These are phyloP conservation scores for Cyprinodon diabolis DNA, from an alignment of 2,797 vertebrate species.

Conservation along the genomic window DNA sequence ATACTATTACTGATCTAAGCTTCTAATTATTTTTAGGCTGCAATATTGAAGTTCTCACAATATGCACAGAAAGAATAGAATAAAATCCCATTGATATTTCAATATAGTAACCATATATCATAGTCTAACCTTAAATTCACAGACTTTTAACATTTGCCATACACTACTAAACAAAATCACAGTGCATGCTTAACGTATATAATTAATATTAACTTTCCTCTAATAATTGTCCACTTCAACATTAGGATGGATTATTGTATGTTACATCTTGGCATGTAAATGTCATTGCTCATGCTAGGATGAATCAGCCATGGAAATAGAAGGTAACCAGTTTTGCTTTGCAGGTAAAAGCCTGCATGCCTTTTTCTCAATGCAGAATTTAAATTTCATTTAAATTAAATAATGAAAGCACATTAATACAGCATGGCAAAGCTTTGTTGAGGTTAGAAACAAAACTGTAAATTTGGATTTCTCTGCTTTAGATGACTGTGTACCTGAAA, in stretches of 20 bases:
- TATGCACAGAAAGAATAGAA: background rate
- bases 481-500: too few relatives aligned
- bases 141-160: slow-evolving; percentile 24
- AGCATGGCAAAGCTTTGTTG: slow-evolving; percentile 49
- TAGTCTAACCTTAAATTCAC: slow-evolving; percentile 22
- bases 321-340: slow-evolving; percentile 38
- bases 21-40: too few relatives aligned
- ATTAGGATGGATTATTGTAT: slow-evolving; percentile 60
- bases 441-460: slow-evolving; percentile 13
- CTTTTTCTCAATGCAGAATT: background rate
- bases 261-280: slow-evolving; percentile 62
- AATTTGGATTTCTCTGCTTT: slow-evolving; percentile 3
- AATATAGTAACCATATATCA: slow-evolving; percentile 9
- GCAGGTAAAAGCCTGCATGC: slow-evolving; percentile 34
- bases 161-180: slow-evolving; percentile 39
- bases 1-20: too few relatives aligned
- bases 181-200: slow-evolving; percentile 46
- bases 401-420: slow-evolving; percentile 52
- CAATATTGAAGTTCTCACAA: too few relatives aligned
- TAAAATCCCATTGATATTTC: slow-evolving; percentile 11
- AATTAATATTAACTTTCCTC: slow-evolving; percentile 62
- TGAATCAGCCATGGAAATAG: slow-evolving; percentile 48
- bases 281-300: slow-evolving; percentile 61
- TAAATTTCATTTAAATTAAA: slow-evolving; percentile 3
- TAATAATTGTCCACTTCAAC: slow-evolving; percentile 47